A percentile compares a stretch with the other conserved stretches of the same genome.
These are phyloP conservation scores for Zaprionus kolodkinae DNA, from an alignment of 1,140 invertebrate species.

Conservation along the genomic window DNA sequence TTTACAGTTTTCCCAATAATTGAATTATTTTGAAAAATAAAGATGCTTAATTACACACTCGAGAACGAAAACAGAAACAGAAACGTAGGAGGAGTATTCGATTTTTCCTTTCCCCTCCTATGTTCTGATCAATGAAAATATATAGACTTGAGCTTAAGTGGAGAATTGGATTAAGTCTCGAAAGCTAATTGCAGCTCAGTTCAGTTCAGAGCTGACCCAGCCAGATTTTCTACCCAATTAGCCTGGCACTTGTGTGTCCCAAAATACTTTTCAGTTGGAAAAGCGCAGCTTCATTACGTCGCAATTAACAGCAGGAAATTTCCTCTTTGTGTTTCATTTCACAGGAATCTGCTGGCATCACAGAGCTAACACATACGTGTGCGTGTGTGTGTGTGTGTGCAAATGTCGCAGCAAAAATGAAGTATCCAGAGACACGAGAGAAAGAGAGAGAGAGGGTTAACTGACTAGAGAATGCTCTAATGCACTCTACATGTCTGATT, in stretches of 20 bases:
- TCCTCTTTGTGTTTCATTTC: slow-evolving; percentile 47
- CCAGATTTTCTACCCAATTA: slow-evolving; percentile 6
- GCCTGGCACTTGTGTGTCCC: slow-evolving; percentile 26
- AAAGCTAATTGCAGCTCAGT: background rate
- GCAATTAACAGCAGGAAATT: slow-evolving; percentile 61
- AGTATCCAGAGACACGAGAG: background rate
- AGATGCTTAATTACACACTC: background rate
- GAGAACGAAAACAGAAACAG: background rate
- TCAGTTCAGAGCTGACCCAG: background rate
- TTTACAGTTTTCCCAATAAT: background rate
- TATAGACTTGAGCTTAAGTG: background rate
- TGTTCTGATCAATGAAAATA: background rate
- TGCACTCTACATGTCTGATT: background rate
- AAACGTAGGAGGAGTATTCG: no score
- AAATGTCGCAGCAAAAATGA: slow-evolving; percentile 27
- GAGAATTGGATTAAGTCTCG: background rate
- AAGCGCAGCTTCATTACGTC: slow-evolving; percentile 26
- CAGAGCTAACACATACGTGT: background rate
- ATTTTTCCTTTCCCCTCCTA: no score
- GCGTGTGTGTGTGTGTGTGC: background rate
- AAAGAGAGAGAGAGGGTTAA: no score
- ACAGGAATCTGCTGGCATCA: slow-evolving; percentile 21
- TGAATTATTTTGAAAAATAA: background rate
- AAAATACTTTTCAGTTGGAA: slow-evolving; percentile 32
- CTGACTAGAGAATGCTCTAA: slow-evolving; percentile 8